These are phyloP conservation scores for Ictalurus furcatus DNA, from an alignment of 2,113 vertebrate genomes.

Conservation along the genomic window DNA sequence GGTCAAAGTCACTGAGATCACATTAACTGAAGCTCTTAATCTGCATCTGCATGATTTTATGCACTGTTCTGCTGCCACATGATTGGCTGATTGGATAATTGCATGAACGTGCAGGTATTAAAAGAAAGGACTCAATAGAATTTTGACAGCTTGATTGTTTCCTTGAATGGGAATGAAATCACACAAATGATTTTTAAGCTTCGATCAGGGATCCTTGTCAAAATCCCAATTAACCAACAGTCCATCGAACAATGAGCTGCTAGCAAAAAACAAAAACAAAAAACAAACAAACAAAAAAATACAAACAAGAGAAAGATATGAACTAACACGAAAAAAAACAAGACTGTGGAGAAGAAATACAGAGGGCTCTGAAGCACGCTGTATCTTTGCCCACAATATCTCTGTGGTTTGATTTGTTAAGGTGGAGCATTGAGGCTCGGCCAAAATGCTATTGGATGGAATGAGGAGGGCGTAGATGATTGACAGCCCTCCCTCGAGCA, in stretches of 20 bases:
- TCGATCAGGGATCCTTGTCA: slow-evolving; percentile 45
- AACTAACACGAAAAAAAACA: slow-evolving; percentile 44
- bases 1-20: background rate
- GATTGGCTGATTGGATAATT: background rate
- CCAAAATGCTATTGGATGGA: slow-evolving; percentile 67
- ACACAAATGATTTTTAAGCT: slow-evolving; percentile 62
- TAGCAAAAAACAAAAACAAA: slow-evolving; percentile 52
- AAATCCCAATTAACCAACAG: slow-evolving; percentile 40
- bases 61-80: no score
- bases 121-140: slow-evolving; percentile 10
- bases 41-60: background rate
- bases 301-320: slow-evolving; percentile 49
- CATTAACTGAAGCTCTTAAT: background rate
- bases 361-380: slow-evolving; percentile 59
- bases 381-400: slow-evolving; percentile 66
- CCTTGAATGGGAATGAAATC: slow-evolving; percentile 69
- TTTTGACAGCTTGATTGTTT: slow-evolving; percentile 40
- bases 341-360: slow-evolving; percentile 69
- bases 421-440: slow-evolving; percentile 54
- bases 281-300: slow-evolving; percentile 47
- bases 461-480: slow-evolving; percentile 70
- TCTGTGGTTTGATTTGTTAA: slow-evolving; percentile 50
- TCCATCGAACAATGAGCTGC: slow-evolving; percentile 48
- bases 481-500: slow-evolving; percentile 70
- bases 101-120: slow-evolving; percentile 19